Base-by-base conservation (phyloP, 2,113 vertebrate species). In the Capreolus pygargus region DNA sequence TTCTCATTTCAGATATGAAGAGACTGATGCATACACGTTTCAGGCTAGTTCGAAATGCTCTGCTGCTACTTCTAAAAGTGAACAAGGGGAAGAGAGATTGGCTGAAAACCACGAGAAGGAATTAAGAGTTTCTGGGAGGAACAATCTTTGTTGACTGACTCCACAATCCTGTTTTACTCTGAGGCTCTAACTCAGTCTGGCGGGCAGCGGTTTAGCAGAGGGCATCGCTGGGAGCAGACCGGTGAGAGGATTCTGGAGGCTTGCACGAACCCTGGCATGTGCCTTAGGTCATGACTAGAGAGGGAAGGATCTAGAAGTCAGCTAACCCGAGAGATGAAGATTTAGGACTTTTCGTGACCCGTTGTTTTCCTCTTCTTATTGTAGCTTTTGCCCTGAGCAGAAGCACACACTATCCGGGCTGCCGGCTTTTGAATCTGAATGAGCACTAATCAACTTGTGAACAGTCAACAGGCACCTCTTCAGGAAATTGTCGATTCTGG, bases 381-480 rank as follows among this genome's bases (percentile, higher is more conserved):
- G 17, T 13, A 97, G 78, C 17, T 45, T 70, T n/a, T 78, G 12
- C 30, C 43, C 1, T 6, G 9, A 88, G 52, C 82, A 15, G 1
- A 7, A 16, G 25, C 50, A 8, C 86, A 5, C 50, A 2, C 17
- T 4, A 10, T n/a, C 19, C 9, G 7, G 9, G 30, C n/a, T 36
- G 55, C 47, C 2, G 16, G 70, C 21, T 57, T 78, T 57, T 8
- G 43, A 47, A 33, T 61, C 27, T 10, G 58, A 81, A 39, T 36
- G 13, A 2, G 5, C 64, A 17, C 19, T 7, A 11, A 23, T 6
- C 43, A 30, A 78, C 60, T 78, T 39, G 58, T 7, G 39, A 93
- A 54, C 89, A 7, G 50, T 25, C 33, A 21, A 78, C 88, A 17
- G 45, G 70, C 88, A 92, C 91, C 88, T 87, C 96, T 76, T 88